A percentile compares a stretch with the other conserved stretches of the same genome.
Evolutionary conservation across 2,888 invertebrate species (phyloP).

Genomic region (Cephus sareptanus): DNA sequence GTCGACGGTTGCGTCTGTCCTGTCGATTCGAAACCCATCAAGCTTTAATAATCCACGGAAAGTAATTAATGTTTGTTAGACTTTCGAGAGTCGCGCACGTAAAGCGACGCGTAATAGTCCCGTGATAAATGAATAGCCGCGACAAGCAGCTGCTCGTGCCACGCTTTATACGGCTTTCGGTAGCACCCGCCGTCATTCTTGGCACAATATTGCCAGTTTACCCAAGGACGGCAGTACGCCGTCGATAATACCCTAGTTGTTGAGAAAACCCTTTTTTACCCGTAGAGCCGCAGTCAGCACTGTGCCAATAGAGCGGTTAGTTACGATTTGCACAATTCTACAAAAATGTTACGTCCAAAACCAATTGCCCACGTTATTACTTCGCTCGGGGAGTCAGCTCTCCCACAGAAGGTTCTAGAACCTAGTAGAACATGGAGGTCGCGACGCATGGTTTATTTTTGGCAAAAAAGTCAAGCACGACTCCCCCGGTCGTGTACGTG

Average conservation of each 20-base stretch:
- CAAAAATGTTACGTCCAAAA: background rate
- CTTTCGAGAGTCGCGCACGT: background rate
- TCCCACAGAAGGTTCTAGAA: background rate
- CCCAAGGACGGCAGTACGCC: background rate
- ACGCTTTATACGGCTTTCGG: background rate
- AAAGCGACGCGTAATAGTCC: slow-evolving; percentile 2
- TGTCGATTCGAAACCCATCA: background rate
- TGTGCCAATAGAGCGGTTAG: too few relatives aligned
- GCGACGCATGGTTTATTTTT: slow-evolving; percentile 39
- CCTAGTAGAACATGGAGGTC: background rate
- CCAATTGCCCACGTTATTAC: background rate
- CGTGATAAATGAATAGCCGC: background rate
- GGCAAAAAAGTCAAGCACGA: slow-evolving; percentile 10
- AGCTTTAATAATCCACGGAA: background rate
- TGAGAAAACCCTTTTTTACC: background rate
- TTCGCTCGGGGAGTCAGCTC: background rate
- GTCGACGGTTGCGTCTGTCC: background rate
- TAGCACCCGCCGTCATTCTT: background rate
- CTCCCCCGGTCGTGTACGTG: background rate
- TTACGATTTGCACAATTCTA: background rate
- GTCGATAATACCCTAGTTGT: background rate
- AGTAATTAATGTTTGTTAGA: slow-evolving; percentile 4
- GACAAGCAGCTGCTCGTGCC: background rate
- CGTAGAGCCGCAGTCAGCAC: background rate
- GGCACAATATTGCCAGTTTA: background rate